Evolutionary conservation across 2,797 vertebrate species (phyloP).

Genomic region (Varecia variegata): DNA sequence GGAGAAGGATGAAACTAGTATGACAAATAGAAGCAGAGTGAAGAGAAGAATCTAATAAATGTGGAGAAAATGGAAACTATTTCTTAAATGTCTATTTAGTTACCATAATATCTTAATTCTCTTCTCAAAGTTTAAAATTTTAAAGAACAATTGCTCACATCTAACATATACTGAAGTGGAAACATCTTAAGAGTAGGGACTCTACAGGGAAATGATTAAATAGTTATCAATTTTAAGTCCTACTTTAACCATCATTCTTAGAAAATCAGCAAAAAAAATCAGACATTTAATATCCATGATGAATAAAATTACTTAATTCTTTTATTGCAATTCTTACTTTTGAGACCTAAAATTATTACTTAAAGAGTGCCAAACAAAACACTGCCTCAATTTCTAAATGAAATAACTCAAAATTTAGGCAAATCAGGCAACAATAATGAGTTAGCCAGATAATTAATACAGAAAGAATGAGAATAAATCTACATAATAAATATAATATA

Average conservation of each 20-base stretch:
- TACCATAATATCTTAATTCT: neutral
- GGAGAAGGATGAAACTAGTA: neutral
- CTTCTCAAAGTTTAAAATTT: slow-evolving; percentile 30
- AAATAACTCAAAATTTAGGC: neutral
- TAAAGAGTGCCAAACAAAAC: neutral
- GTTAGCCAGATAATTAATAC: neutral
- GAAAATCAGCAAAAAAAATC: slow-evolving; percentile 15
- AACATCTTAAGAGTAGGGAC: neutral
- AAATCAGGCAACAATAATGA: neutral
- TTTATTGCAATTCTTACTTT: slow-evolving; percentile 38
- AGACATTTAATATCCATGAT: neutral
- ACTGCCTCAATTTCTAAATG: neutral
- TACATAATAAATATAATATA: neutral
- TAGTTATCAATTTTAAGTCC: slow-evolving; percentile 15
- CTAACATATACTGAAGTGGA: slow-evolving; percentile 20
- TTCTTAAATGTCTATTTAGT: neutral
- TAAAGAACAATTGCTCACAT: neutral
- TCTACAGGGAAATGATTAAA: slow-evolving; percentile 22
- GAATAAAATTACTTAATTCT: slow-evolving; percentile 36
- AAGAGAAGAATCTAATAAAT: neutral
- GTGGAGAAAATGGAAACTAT: neutral
- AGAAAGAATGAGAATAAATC: neutral
- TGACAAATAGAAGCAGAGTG: neutral
- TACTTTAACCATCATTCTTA: slow-evolving; percentile 45
- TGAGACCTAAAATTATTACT: slow-evolving; percentile 2